These are phyloP conservation scores for Adrianichthys oophorus DNA, from an alignment of 2,797 vertebrate species.

Conservation along the genomic window DNA sequence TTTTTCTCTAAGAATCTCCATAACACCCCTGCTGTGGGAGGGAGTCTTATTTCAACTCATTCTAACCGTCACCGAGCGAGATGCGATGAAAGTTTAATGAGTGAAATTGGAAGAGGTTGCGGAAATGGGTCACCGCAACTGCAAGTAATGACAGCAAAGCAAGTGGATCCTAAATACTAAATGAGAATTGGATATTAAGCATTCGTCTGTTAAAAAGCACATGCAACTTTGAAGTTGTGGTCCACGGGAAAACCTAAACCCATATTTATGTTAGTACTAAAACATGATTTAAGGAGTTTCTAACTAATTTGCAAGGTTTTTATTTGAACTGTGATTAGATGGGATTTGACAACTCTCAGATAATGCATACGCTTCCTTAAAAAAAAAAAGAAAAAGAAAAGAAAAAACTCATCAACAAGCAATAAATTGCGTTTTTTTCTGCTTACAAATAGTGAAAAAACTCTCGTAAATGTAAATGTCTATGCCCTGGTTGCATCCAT, in stretches of 20 bases:
- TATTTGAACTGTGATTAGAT: no score
- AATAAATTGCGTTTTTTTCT: conserved; percentile 3
- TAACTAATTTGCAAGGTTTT: no score
- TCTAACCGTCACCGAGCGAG: conserved; percentile 28
- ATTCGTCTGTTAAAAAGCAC: neutral
- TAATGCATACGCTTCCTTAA: no score
- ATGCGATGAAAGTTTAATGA: conserved; percentile 52
- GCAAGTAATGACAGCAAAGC: conserved; percentile 20
- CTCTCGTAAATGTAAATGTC: conserved; percentile 4
- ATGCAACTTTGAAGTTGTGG: no score
- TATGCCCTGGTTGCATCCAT: conserved; percentile 22
- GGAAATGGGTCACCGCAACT: conserved; percentile 40
- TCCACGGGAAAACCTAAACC: no score
- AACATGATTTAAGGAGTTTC: no score
- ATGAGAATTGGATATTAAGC: conserved; percentile 19
- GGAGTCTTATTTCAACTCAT: conserved; percentile 35
- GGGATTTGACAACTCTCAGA: no score
- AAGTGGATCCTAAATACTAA: conserved; percentile 26
- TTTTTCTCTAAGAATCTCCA: conserved; percentile 29
- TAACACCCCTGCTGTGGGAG: conserved; percentile 11
- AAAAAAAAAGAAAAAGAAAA: no score
- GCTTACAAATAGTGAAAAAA: conserved; percentile 7
- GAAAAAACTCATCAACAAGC: neutral
- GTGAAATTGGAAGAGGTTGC: conserved; percentile 23
- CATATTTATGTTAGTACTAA: no score